Base-by-base conservation (phyloP, 2,888 invertebrate species). In the Linnaemya tessellans region DNA sequence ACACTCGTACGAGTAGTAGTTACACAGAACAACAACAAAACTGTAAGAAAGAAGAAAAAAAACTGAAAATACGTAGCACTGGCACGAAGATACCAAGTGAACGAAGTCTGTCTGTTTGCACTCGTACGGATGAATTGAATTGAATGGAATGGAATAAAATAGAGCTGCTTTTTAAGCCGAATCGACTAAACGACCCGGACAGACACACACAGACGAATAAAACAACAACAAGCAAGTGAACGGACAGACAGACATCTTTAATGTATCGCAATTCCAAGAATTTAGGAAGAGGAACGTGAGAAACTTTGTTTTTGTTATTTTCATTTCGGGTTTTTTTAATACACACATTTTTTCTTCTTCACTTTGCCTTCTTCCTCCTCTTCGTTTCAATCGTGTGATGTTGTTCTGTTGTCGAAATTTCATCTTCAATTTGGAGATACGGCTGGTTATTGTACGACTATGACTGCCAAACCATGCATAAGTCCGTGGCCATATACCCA, bases 221-320 rank as follows among this genome's bases (percentile, higher is more conserved):
- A 78, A 13, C 38, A 64, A 78, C 51, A 49, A 56, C 80, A 81
- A 80, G 49, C 79, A 67, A 84, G 73, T 71, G 81, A 74, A 87
- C 87, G 88, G 87, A 88, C 87, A 87, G 84, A 89, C 85, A 90
- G 90, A 91, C 91, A 90, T 91, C 90, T 91, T 91, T 91, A 91
- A 91, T 91, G 91, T 91, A 91, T 91, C 91, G 91, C 91, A 91
- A 91, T 91, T 91, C 91, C 91, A 91, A 90, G 91, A 91, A 91
- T 91, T 91, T 91, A 89, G 91, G 91, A 91, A 91, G 89, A 91
- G 90, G 91, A 91, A 91, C 91, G 91, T 91, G 91, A 91, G 91
- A 91, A 91, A 91, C 90, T 91, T 91, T 91, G 91, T 91, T 91
- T 90, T 91, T 90, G 89, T 91, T 91, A 89, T 90, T 89, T 90